These are phyloP conservation scores for Nemotelus nigrinus DNA, from an alignment of 2,888 invertebrate genomes.

Conservation along the genomic window DNA sequence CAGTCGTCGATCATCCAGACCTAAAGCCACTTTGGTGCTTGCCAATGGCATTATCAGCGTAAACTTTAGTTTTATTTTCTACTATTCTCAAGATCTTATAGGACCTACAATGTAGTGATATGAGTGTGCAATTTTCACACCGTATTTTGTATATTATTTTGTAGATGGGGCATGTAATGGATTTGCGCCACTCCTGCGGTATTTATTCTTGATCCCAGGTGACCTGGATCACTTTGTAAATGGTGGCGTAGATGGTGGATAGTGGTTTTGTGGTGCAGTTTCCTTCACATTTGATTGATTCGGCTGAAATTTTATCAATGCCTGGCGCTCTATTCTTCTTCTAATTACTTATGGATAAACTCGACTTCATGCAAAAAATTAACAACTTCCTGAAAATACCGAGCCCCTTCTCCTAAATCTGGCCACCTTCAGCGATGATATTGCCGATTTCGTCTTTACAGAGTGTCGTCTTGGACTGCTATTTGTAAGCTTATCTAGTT, in stretches of 20 bases:
- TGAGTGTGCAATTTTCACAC: background rate
- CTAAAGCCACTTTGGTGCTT: background rate
- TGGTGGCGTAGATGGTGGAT: too few relatives aligned
- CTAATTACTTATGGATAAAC: background rate
- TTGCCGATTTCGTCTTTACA: background rate
- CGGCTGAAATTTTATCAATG: background rate
- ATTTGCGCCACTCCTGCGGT: conserved; percentile 1
- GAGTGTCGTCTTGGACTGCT: background rate
- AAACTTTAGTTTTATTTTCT: background rate
- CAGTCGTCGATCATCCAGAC: background rate
- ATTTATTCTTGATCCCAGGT: background rate
- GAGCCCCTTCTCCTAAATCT: background rate
- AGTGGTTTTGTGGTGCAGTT: background rate
- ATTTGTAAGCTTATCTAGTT: background rate
- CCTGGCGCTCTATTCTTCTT: background rate
- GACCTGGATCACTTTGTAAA: background rate
- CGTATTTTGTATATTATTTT: background rate
- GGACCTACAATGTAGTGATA: background rate
- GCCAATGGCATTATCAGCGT: background rate
- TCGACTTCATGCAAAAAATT: background rate
- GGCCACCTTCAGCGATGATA: background rate
- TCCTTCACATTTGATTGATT: background rate
- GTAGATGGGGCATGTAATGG: background rate
- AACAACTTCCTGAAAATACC: background rate
- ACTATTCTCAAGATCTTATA: background rate